Conservation (phyloP, 1,140 invertebrate genomes). For the Nasonia vitripennis region DNA sequence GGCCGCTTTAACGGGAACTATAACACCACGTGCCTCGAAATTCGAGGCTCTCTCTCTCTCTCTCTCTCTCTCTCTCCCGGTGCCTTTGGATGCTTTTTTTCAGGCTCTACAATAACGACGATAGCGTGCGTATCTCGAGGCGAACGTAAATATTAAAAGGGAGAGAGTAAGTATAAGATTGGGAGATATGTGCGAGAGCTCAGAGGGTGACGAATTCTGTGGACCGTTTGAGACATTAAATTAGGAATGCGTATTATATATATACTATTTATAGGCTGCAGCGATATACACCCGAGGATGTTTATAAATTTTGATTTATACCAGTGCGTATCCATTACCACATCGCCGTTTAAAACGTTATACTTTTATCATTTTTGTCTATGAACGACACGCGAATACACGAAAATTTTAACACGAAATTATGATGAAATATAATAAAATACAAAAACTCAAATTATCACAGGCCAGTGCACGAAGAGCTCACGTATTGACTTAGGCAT, state of each 20-base stretch:
- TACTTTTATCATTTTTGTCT: no score
- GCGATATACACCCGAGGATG: neutral
- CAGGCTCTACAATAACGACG: neutral
- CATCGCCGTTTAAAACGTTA: neutral
- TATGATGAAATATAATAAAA: no score
- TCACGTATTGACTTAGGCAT: conserved; percentile 27
- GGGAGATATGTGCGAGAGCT: neutral
- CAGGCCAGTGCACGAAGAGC: no score
- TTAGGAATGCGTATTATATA: neutral
- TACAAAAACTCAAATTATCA: neutral
- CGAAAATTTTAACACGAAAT: no score
- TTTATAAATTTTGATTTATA: neutral
- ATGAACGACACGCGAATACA: no score
- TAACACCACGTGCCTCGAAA: conserved; percentile 20
- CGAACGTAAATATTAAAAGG: neutral
- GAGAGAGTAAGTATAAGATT: neutral
- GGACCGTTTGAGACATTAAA: neutral
- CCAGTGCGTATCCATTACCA: neutral
- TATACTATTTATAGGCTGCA: neutral
- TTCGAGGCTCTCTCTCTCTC: conserved; percentile 7
- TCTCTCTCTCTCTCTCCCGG: neutral
- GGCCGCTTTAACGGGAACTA: conserved; percentile 13
- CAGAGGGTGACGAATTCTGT: no score
- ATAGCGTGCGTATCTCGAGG: neutral
- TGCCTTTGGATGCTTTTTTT: neutral